phyloP scores from a whole-genome alignment of 2,888 invertebrate species.

The Apamea epomidion region DNA sequence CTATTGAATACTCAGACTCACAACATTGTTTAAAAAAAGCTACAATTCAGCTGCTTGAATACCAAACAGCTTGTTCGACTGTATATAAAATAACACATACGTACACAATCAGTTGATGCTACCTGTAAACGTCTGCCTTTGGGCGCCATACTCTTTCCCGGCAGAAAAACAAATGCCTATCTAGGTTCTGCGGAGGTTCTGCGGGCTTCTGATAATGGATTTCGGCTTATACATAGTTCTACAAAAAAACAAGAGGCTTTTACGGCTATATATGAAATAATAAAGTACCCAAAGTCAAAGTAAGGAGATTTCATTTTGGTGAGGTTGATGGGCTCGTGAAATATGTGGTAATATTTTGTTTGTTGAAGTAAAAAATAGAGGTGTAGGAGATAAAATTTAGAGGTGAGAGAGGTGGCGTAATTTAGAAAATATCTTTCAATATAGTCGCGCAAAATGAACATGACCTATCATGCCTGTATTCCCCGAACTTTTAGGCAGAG shows the following conservation, averaged over 20 bases:
- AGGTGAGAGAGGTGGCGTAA: not conserved
- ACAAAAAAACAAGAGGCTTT: slow-evolving; percentile 51
- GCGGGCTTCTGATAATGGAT: slow-evolving; percentile 47
- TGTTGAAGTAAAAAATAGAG: slow-evolving; percentile 32
- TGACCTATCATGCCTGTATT: not conserved
- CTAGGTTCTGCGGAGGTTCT: slow-evolving; percentile 45
- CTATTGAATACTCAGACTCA: not conserved
- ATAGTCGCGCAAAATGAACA: not conserved
- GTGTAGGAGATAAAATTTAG: slow-evolving; percentile 13
- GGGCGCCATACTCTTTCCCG: slow-evolving; percentile 37
- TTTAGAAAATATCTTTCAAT: not conserved
- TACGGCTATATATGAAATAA: slow-evolving; percentile 43
- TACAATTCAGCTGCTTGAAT: not conserved
- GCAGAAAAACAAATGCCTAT: slow-evolving; percentile 50
- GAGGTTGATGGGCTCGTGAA: slow-evolving; percentile 31
- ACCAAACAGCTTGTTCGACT: not conserved
- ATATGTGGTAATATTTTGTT: slow-evolving; percentile 51
- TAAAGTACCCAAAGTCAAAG: slow-evolving; percentile 36
- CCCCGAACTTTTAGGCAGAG: not conserved
- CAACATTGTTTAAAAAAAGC: not conserved
- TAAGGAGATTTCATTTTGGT: slow-evolving; percentile 47
- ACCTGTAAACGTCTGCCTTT: slow-evolving; percentile 65
- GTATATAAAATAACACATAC: slow-evolving; percentile 74
- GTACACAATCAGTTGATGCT: slow-evolving; percentile 63
- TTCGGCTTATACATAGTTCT: slow-evolving; percentile 45